Percentiles rank a stretch among this genome's conserved stretches.
phyloP scores from a whole-genome alignment of 2,888 invertebrate genomes.

The Melangyna quadrimaculata region DNA sequence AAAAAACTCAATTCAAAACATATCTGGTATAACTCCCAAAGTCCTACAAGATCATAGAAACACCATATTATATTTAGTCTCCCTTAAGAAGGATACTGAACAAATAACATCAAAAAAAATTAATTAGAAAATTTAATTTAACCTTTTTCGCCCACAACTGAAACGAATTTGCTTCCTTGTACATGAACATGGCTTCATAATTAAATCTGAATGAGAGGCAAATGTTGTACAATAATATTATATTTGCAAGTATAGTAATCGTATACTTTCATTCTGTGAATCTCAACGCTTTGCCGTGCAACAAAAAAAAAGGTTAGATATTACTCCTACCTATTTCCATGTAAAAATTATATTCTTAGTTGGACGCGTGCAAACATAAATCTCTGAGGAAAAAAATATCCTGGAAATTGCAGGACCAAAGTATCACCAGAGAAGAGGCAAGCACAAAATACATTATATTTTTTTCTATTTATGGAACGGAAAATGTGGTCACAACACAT shows the following conservation, averaged over 20 bases:
- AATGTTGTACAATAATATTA: neutral
- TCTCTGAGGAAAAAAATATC: neutral
- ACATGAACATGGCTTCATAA: neutral
- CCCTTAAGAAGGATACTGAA: neutral
- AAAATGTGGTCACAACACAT: neutral
- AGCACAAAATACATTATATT: neutral
- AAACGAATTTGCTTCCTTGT: neutral
- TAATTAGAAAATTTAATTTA: slow-evolving; percentile 27
- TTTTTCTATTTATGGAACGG: neutral
- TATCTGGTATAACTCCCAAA: neutral
- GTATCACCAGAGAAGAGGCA: neutral
- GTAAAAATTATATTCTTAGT: neutral
- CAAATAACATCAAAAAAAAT: neutral
- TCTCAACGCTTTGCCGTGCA: neutral
- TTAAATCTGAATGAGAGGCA: slow-evolving; percentile 3
- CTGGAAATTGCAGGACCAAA: neutral
- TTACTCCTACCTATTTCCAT: too few species aligned
- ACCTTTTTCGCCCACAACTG: neutral
- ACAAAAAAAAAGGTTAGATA: neutral
- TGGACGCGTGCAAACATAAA: neutral
- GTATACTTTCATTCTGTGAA: neutral
- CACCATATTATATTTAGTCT: neutral
- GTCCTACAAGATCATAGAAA: neutral
- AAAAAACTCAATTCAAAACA: neutral
- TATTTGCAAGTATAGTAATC: neutral